Evolutionary conservation across 2,888 invertebrate genomes (phyloP), one percentile per base, ranked within the genome.

Genomic region (Gonocerus acuteangulatus): DNA sequence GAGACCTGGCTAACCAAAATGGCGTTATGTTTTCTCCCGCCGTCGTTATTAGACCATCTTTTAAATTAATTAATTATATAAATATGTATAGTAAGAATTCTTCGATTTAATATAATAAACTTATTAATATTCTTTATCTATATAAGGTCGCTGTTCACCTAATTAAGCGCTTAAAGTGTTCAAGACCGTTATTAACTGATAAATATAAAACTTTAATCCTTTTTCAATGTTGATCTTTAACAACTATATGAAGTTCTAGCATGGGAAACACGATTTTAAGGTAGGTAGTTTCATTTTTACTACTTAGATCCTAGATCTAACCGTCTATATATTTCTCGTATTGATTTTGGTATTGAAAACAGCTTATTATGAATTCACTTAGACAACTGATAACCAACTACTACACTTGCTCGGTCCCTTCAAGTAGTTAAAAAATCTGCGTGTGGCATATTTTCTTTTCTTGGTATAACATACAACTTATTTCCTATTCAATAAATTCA

Each of bases 331-430:
- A 36, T 42, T 27, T 39, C 51, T 60, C 21, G 44, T 60, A 60
- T 60, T 60, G 60, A 60, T 60, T 60, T 60, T 60, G 18, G 36
- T 49, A 39, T 60, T 60, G 51, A 60, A 60, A 60, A 60, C 60
- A 60, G 32, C 60, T 60, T 51, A 60, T 60, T 60, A 60, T 51
- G 51, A 42, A 60, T 60, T 60, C 60, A 44, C 57, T 57, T 47
- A 45, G 27, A 27, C 18, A 18, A 57, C 45, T 57, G 57, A 57
- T 57, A 47, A 45, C 27, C 42, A 42, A 18, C 18, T 3, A 51
- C 21, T 23, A 42, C 23, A 54, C 54, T 42, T 54, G 54, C 42
- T 54, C 42, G 7, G 22, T 9, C 9, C 39, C n/a, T 13, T 51
- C 13, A 34, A 19, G 2, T 51, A 51, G 16, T 51, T 36, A n/a